These are phyloP conservation scores for Cactoblastis cactorum DNA, from an alignment of 2,888 invertebrate genomes.

Conservation along the genomic window DNA sequence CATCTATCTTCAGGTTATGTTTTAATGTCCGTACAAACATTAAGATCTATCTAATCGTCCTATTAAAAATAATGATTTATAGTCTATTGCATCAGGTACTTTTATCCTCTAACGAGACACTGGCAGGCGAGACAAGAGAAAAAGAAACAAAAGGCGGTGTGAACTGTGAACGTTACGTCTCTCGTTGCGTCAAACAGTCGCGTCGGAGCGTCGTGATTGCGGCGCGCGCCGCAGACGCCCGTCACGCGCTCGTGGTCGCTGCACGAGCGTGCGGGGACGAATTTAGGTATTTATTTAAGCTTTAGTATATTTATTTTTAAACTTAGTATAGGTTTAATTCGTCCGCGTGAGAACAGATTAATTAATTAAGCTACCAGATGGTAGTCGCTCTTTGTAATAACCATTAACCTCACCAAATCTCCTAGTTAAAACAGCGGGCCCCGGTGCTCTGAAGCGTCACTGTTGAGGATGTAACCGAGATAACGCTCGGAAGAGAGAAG, in stretches of 20 bases:
- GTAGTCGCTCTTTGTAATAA: no score
- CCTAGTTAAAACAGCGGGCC: no score
- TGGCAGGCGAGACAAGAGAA: constrained; percentile 7
- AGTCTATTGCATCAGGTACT: neutral
- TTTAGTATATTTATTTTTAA: neutral
- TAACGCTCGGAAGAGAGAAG: no score
- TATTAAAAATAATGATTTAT: neutral
- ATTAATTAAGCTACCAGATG: no score
- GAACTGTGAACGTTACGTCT: constrained; percentile 27
- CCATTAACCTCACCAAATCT: no score
- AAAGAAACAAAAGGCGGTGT: constrained; percentile 18
- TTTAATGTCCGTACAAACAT: neutral
- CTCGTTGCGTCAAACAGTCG: constrained; percentile 63
- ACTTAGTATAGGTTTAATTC: no score
- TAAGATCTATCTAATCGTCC: neutral
- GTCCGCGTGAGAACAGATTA: no score
- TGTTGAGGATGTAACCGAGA: no score
- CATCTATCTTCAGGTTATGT: no score
- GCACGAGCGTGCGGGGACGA: constrained; percentile 59
- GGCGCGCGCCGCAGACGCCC: constrained; percentile 64
- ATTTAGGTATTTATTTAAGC: constrained; percentile 26
- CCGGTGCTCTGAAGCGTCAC: no score
- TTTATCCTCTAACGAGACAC: constrained; percentile 4
- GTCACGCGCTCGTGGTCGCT: constrained; percentile 69
- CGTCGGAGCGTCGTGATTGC: constrained; percentile 65